phyloP scores from a whole-genome alignment of 2,797 vertebrate species.

The Liparis tanakae region DNA sequence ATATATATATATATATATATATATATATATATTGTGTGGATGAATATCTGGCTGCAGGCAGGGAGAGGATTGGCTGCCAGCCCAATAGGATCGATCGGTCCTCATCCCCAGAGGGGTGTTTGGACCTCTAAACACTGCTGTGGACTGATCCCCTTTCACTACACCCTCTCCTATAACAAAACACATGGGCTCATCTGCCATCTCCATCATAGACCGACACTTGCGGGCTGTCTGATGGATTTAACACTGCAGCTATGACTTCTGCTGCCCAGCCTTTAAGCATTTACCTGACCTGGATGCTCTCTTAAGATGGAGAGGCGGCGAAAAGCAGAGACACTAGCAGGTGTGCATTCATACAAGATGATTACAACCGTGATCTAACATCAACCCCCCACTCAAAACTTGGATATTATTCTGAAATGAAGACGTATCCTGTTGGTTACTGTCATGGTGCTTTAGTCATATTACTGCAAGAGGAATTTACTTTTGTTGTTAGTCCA shows the following conservation, averaged over 20 bases:
- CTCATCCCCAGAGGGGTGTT: constrained; percentile 74
- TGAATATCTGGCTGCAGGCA: constrained; percentile 62
- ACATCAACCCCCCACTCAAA: constrained; percentile 8
- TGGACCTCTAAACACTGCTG: constrained; percentile 79
- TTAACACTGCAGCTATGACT: constrained; percentile 54
- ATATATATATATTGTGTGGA: constrained; percentile 50
- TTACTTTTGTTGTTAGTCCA: background rate
- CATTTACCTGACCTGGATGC: constrained; percentile 25
- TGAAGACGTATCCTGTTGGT: background rate
- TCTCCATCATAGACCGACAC: constrained; percentile 65
- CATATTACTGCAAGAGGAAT: background rate
- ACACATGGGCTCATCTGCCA: constrained; percentile 67
- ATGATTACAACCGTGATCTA: background rate
- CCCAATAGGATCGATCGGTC: constrained; percentile 76
- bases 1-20: no score
- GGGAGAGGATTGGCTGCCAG: constrained; percentile 62
- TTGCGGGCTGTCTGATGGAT: constrained; percentile 56
- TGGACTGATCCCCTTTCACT: constrained; percentile 79
- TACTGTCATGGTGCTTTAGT: background rate
- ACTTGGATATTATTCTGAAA: background rate
- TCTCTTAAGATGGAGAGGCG: constrained; percentile 20
- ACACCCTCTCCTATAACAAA: constrained; percentile 65
- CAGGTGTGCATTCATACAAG: background rate
- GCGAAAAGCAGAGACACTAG: constrained; percentile 10
- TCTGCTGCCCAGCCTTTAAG: constrained; percentile 40